A percentile compares a stretch with the other conserved stretches of the same genome.
Conservation (phyloP, 2,888 invertebrate species). For the Mesopsocus fuscifrons region DNA sequence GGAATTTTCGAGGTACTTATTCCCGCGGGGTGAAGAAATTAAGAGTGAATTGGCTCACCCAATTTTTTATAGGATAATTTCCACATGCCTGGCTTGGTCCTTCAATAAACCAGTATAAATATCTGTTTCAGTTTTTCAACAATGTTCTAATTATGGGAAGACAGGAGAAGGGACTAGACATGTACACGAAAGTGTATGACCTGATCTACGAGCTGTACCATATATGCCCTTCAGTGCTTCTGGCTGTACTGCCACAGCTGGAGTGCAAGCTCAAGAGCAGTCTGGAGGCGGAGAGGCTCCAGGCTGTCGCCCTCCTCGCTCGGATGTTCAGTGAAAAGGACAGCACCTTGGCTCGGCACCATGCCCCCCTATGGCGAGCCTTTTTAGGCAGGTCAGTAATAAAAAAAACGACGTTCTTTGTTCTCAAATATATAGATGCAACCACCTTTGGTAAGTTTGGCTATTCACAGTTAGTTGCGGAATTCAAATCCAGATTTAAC, state of each 20-base stretch:
- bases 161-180: conserved; percentile 60
- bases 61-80: too few relatives aligned
- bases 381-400: conserved; percentile 52
- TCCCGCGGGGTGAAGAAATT: neutral
- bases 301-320: conserved; percentile 74
- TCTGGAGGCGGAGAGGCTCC: conserved; percentile 70
- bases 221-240: conserved; percentile 71
- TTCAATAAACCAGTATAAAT: too few relatives aligned
- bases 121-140: conserved; percentile 86
- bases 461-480: neutral
- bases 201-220: conserved; percentile 90
- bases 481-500: neutral
- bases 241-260: conserved; percentile 79
- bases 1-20: neutral
- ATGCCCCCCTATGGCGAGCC: conserved; percentile 75
- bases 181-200: conserved; percentile 77
- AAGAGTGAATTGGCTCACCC: neutral
- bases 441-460: neutral
- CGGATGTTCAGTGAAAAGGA: conserved; percentile 94
- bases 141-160: conserved; percentile 85
- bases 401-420: too few relatives aligned
- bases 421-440: conserved; percentile 3
- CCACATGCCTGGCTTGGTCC: too few relatives aligned
- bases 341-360: conserved; percentile 71
- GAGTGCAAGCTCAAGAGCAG: conserved; percentile 90